phyloP scores from a whole-genome alignment of 2,113 vertebrate species.

The Rhynchomys soricoides region DNA sequence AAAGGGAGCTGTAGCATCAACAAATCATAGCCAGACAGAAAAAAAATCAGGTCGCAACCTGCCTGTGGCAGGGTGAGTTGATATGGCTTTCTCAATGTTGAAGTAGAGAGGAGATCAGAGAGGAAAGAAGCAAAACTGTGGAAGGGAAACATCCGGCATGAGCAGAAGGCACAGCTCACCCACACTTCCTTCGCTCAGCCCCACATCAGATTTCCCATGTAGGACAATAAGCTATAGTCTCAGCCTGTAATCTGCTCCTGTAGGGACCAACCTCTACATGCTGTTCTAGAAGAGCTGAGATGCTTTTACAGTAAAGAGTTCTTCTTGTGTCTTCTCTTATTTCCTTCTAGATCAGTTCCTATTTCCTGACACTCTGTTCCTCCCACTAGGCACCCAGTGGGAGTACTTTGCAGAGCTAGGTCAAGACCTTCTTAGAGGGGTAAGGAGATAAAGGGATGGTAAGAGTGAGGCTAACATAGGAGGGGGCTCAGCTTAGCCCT shows the following conservation, averaged over 20 bases:
- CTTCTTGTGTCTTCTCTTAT: neutral
- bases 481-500: neutral
- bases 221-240: neutral
- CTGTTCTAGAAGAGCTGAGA: neutral
- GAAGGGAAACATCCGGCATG: neutral
- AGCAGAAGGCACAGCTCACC: neutral
- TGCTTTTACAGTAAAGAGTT: neutral
- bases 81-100: neutral
- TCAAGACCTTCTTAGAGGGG: neutral
- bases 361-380: neutral
- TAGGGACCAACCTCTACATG: neutral
- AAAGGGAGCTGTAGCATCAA: neutral
- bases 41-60: neutral
- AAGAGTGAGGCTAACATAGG: neutral
- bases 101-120: neutral
- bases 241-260: neutral
- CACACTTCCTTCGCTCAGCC: neutral
- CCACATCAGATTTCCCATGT: rapidly evolving
- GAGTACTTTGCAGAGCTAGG: neutral
- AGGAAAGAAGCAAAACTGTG: neutral
- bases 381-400: neutral
- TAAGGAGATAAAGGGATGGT: neutral
- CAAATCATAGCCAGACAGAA: neutral
- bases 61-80: neutral
- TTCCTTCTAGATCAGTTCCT: neutral